Percentiles rank a stretch among this genome's conserved stretches.
Evolutionary conservation across 1,140 invertebrate species (phyloP).

Genomic region (Drosophila azteca): DNA sequence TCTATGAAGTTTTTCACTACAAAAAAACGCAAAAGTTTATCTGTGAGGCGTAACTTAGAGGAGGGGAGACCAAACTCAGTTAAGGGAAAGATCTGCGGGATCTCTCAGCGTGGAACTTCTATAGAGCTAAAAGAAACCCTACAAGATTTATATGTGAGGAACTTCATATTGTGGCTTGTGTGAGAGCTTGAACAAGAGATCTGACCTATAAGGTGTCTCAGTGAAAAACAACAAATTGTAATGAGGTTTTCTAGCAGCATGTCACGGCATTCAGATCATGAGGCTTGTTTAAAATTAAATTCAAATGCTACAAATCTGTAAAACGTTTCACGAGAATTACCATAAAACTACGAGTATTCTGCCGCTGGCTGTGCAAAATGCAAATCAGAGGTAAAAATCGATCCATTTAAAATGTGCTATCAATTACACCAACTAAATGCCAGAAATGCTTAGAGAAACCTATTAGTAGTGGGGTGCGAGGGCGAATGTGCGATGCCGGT

Average conservation of each 20-base stretch:
- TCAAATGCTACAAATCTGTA: slow-evolving; percentile 24
- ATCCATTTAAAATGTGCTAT: slow-evolving; percentile 29
- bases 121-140: no score
- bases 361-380: slow-evolving; percentile 26
- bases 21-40: no score
- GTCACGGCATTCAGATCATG: not conserved
- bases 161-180: no score
- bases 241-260: slow-evolving; percentile 11
- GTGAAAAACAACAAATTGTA: slow-evolving; percentile 4
- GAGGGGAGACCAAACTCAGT: no score
- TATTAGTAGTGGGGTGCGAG: not conserved
- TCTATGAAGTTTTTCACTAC: no score
- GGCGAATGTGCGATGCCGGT: not conserved
- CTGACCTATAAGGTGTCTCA: no score
- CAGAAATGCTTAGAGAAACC: not conserved
- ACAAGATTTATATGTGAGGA: no score
- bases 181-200: no score
- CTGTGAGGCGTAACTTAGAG: no score
- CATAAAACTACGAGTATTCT: not conserved
- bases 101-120: no score
- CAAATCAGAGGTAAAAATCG: slow-evolving; percentile 33
- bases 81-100: no score
- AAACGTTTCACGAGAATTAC: not conserved
- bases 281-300: slow-evolving; percentile 5
- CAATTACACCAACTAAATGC: slow-evolving; percentile 40